Conservation (phyloP, 2,888 invertebrate species). For the Tenthredo distinguenda region DNA sequence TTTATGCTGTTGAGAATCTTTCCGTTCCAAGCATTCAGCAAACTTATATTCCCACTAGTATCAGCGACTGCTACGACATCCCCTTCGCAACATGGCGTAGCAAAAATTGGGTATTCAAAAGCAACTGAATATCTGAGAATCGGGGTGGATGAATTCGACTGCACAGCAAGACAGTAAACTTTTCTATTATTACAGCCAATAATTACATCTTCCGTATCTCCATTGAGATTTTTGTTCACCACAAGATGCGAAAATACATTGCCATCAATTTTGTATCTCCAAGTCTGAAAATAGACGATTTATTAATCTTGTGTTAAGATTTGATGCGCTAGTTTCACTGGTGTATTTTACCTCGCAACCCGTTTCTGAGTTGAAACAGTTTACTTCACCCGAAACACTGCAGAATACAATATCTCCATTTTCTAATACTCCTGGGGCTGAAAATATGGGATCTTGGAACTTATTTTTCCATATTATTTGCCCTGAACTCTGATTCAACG, state of each 20-base stretch:
- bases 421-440: constrained; percentile 81
- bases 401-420: constrained; percentile 80
- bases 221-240: constrained; percentile 73
- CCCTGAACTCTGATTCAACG: constrained; percentile 80
- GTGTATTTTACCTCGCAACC: constrained; percentile 65
- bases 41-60: constrained; percentile 83
- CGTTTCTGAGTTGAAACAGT: constrained; percentile 63
- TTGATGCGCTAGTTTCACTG: not conserved
- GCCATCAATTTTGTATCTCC: constrained; percentile 82
- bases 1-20: constrained; percentile 76
- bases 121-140: constrained; percentile 80
- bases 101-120: constrained; percentile 83
- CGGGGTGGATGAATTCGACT: constrained; percentile 72
- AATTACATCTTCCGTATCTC: constrained; percentile 79
- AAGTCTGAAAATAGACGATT: constrained; percentile 80
- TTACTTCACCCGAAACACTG: constrained; percentile 66
- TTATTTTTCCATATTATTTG: constrained; percentile 81
- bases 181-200: constrained; percentile 88
- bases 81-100: constrained; percentile 81
- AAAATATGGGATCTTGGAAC: constrained; percentile 84
- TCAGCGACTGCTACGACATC: constrained; percentile 80
- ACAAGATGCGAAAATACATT: constrained; percentile 88
- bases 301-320: not conserved
- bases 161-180: constrained; percentile 82
- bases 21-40: constrained; percentile 81